Evolutionary conservation across 2,113 vertebrate species (phyloP).

Genomic region (Progne subis): DNA sequence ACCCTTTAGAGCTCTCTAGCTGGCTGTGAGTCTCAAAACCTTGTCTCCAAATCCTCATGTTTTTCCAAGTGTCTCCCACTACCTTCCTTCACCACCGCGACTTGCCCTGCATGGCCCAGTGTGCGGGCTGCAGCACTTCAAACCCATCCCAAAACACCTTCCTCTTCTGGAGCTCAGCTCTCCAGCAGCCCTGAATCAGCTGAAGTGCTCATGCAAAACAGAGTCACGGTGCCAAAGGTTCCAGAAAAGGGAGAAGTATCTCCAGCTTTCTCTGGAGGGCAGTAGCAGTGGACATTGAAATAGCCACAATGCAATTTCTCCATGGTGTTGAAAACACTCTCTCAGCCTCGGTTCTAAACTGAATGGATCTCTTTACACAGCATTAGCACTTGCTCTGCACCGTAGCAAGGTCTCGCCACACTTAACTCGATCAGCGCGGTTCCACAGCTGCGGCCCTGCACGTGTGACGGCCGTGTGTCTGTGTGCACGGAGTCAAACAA

Average conservation of each 20-base stretch:
- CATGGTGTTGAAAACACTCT: background rate
- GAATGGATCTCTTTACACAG: background rate
- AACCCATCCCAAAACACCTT: background rate
- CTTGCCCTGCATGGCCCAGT: background rate
- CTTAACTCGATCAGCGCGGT: fast-evolving
- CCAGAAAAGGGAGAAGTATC: background rate
- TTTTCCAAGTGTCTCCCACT: background rate
- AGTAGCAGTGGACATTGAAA: background rate
- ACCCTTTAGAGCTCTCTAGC: background rate
- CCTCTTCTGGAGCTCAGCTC: background rate
- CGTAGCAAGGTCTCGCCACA: fast-evolving
- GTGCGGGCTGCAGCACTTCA: background rate
- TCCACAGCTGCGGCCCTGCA: background rate
- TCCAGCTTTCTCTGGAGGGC: background rate
- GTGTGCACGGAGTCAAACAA: background rate
- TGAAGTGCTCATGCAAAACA: background rate
- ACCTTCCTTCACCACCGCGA: fast-evolving
- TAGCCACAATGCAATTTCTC: background rate
- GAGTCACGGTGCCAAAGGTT: background rate
- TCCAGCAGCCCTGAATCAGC: background rate
- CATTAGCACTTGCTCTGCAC: background rate
- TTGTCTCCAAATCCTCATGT: background rate
- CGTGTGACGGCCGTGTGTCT: fast-evolving
- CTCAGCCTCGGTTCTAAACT: fast-evolving
- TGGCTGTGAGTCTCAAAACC: background rate